Evolutionary conservation across 2,888 invertebrate genomes (phyloP), one percentile per base, ranked within the genome.

Genomic region (Selenia dentaria): DNA sequence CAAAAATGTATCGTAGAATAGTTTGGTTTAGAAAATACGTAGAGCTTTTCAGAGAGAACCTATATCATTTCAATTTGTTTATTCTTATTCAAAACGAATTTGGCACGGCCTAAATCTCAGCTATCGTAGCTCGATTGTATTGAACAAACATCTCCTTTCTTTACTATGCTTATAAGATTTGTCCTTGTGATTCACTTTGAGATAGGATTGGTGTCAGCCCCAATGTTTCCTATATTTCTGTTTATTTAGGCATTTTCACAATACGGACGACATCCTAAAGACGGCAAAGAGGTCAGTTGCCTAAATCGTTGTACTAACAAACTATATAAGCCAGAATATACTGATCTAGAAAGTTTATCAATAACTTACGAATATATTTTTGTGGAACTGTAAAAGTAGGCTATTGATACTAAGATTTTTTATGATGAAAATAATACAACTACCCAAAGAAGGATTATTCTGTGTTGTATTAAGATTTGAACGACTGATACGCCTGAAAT

Each of bases 141-240:
- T 22, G 37, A 44, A 38, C 37, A 44, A 39, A 41, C 32, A 32
- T 38, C 31, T 37, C 20, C 27, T 44, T 38, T 35, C 26, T 36
- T 36, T 36, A 31, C 36, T 28, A 38, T 24, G 38, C 44, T 51
- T 55, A 55, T 45, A 52, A 49, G 50, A 54, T 56, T 57, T 52
- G 46, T 52, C 49, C 41, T 48, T 43, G 50, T 45, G 42, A 54
- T 54, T 57, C 44, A 47, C 33, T 46, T 14, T 10, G 29, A 39
- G 44, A 52, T 52, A 49, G 44, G 37, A 53, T 56, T 33, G 48
- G 37, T 45, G 34, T 46, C 37, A 31, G 12, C 22, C 20, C 33
- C 31, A 40, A 36, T 43, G 50, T 45, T 54, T 37, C 39, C 42
- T 42, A 48, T 35, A 36, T 43, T 54, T 50, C 33, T 49, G 43